Percentiles rank a stretch among this genome's conserved stretches.
phyloP scores from a whole-genome alignment of 1,140 invertebrate genomes.

The Akabosia matsudoensis region DNA sequence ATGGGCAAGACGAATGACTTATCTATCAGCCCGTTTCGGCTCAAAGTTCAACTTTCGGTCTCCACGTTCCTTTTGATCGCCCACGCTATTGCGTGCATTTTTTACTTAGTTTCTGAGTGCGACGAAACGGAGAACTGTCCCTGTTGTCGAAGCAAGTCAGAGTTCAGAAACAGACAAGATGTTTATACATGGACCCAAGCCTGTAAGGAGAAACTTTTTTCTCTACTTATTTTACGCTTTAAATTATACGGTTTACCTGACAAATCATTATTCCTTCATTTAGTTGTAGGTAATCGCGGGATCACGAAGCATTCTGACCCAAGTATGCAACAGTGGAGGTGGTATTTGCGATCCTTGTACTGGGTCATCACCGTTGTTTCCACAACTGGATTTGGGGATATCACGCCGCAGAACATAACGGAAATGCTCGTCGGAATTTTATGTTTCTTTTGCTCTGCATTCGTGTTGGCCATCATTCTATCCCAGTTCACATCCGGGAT shows the following conservation, averaged over 20 bases:
- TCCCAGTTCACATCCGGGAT: constrained; percentile 1
- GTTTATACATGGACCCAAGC: neutral
- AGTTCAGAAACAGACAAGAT: neutral
- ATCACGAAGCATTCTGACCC: neutral
- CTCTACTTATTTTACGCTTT: neutral
- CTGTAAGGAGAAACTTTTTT: neutral
- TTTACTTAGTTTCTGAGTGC: constrained; percentile 4
- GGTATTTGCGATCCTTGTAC: constrained; percentile 10
- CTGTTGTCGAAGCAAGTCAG: neutral
- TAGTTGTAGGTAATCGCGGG: neutral
- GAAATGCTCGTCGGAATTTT: constrained; percentile 13
- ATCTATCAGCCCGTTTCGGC: constrained; percentile 9
- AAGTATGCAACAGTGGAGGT: neutral
- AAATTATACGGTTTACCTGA: neutral
- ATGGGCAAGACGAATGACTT: constrained; percentile 2
- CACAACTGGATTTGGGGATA: constrained; percentile 21
- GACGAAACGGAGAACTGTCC: neutral
- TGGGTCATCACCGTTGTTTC: constrained; percentile 1
- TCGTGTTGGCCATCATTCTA: constrained; percentile 13
- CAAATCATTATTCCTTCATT: neutral
- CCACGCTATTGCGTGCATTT: constrained; percentile 13
- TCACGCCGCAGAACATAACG: neutral
- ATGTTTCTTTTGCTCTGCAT: constrained; percentile 6
- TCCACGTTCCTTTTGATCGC: constrained; percentile 7
- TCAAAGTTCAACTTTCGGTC: constrained; percentile 18